These are phyloP conservation scores for Vulpes vulpes DNA, from an alignment of 2,113 vertebrate species.

Conservation along the genomic window DNA sequence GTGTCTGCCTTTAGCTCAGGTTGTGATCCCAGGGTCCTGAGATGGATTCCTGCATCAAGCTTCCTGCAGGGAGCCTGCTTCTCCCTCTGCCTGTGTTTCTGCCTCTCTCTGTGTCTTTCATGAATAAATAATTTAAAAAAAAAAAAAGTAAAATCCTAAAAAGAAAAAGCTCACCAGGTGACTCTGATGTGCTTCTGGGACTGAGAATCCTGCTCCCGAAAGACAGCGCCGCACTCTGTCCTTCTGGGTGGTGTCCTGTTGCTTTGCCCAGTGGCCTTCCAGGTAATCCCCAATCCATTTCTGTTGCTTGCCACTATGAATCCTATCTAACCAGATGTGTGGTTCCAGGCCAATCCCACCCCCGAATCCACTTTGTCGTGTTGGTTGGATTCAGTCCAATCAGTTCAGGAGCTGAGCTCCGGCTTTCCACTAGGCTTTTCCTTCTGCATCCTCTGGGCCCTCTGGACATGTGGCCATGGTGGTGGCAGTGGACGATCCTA, in stretches of 20 bases:
- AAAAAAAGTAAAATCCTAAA: background rate
- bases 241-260: accelerated
- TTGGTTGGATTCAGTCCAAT: background rate
- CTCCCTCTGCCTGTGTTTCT: too few species aligned
- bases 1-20: too few species aligned
- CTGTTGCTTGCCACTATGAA: background rate
- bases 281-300: background rate
- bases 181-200: background rate
- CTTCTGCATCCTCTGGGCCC: background rate
- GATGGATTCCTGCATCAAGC: too few species aligned
- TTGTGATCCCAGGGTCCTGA: too few species aligned
- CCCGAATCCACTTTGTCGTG: background rate
- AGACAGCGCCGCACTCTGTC: background rate
- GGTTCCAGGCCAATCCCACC: background rate
- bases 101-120: too few species aligned
- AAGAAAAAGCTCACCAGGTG: background rate
- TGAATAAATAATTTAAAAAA: too few species aligned
- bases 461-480: background rate
- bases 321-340: background rate
- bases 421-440: background rate
- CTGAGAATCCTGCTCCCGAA: background rate
- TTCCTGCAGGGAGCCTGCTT: too few species aligned
- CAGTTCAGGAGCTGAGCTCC: background rate
- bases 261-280: background rate
- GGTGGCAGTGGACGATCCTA: accelerated